These are phyloP conservation scores for Corynorhinus townsendii DNA, from an alignment of 2,113 vertebrate genomes.

Conservation along the genomic window DNA sequence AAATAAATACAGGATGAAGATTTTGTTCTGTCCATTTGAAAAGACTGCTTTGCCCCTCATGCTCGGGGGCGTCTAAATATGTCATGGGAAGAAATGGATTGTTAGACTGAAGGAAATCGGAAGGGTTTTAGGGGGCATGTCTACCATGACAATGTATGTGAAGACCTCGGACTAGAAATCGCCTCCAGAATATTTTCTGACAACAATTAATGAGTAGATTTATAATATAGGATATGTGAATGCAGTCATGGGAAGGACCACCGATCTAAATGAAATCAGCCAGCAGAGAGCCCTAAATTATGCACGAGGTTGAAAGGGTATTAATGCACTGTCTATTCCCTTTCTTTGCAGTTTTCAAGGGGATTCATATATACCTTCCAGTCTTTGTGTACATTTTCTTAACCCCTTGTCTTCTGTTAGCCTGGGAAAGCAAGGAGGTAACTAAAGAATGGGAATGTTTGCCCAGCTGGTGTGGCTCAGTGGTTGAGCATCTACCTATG, in stretches of 20 bases:
- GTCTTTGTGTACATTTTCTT: constrained; percentile 26
- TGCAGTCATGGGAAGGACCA: constrained; percentile 19
- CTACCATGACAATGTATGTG: constrained; percentile 49
- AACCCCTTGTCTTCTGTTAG: constrained; percentile 32
- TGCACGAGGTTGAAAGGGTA: constrained; percentile 46
- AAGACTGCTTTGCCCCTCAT: constrained; percentile 50
- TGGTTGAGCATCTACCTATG: too few relatives aligned
- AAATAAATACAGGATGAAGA: constrained; percentile 71
- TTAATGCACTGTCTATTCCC: constrained; percentile 39
- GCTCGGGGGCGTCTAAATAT: constrained; percentile 71
- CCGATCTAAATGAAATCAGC: constrained; percentile 52
- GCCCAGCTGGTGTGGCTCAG: too few relatives aligned
- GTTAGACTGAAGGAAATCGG: constrained; percentile 59
- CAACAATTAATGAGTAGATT: constrained; percentile 60
- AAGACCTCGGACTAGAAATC: constrained; percentile 49
- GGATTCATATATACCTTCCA: neutral
- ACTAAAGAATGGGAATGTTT: neutral
- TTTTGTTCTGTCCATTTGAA: constrained; percentile 67
- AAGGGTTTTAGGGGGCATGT: constrained; percentile 58
- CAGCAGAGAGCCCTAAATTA: constrained; percentile 58
- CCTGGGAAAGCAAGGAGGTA: neutral
- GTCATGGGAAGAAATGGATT: constrained; percentile 70
- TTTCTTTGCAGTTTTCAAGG: constrained; percentile 55
- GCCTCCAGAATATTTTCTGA: constrained; percentile 53
- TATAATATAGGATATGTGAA: constrained; percentile 46